Base-by-base conservation (phyloP, 2,113 vertebrate species). In the Probosciger aterrimus region DNA sequence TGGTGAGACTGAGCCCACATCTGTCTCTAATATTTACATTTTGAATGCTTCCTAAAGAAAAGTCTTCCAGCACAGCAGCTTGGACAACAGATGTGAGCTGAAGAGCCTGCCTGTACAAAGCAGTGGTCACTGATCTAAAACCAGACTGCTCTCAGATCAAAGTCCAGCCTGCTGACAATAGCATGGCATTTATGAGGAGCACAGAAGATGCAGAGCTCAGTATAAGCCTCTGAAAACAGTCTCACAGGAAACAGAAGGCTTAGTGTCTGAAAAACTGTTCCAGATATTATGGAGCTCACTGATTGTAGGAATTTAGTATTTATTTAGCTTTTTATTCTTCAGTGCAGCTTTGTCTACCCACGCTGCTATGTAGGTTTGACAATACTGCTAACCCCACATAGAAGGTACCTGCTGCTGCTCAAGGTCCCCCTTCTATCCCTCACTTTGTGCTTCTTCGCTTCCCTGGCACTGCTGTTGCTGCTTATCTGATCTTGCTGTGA, bases 391-490 rank as follows among this genome's bases (percentile, higher is more conserved):
- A 37, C 14, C 18, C 46, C 44, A 31, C 3, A 0, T 47, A 9
- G 30, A 52, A 35, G 39, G 33, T 31, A 4, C 43, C 69, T 70
- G 46, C 80, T 62, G 59, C 41, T 86, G 75, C 70, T 41, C 12
- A 14, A 41, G 33, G 19, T 7, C 5, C 30, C 30, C 9, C 3
- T 39, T 44, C 3, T 14, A 5, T 25, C 14, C 63, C 10, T n/a
- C 6, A 0, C 24, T 50, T 62, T 1, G 1, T 50, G 39, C 24
- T 57, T 25, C 57, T 83, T 53, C 39, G 0, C 22, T 50, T 13
- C 11, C 60, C 62, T 70, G 70, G 60, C 70, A 2, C 79, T 53
- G 60, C 15, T 9, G 5, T 17, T 37, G 75, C 67, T 82, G 49
- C 75, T 39, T 18, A 5, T 37, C 68, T 55, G 43, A 4, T 37